Conservation (phyloP, 2,888 invertebrate species). For the Phyto melanocephala region DNA sequence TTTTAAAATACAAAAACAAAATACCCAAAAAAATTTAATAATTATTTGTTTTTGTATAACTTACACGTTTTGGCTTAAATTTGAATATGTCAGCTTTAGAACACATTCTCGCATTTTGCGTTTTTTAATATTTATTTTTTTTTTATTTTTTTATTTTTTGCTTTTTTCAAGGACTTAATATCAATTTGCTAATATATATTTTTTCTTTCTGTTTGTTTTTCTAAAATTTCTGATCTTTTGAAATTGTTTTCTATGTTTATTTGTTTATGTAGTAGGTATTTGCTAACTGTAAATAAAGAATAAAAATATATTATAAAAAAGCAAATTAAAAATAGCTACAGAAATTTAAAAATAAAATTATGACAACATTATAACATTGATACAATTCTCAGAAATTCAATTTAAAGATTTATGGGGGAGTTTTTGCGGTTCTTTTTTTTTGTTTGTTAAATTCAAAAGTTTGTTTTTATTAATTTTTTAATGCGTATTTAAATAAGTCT, state of each 20-base stretch:
- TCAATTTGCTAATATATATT: not conserved
- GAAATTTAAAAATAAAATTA: constrained; percentile 13
- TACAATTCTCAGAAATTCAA: constrained; percentile 7
- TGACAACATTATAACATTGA: not conserved
- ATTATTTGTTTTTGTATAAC: not conserved
- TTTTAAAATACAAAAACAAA: not conserved
- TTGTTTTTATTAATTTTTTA: no score
- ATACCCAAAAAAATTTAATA: not conserved
- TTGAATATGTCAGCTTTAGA: not conserved
- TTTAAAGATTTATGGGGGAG: constrained; percentile 51
- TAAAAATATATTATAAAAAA: not conserved
- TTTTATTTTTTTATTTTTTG: no score
- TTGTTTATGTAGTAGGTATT: no score
- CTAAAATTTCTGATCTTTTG: not conserved
- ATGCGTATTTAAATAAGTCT: constrained; percentile 9
- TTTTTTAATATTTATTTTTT: no score
- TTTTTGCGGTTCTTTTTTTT: constrained; percentile 40
- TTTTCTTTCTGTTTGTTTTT: not conserved
- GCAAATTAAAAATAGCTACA: constrained; percentile 15
- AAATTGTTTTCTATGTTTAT: not conserved
- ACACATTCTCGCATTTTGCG: not conserved
- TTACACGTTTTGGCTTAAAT: not conserved
- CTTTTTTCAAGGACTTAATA: not conserved
- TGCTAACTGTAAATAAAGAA: constrained; percentile 25
- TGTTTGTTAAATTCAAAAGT: constrained; percentile 16